Base-by-base conservation (phyloP, 2,797 vertebrate species). In the Sitta carolinensis region DNA sequence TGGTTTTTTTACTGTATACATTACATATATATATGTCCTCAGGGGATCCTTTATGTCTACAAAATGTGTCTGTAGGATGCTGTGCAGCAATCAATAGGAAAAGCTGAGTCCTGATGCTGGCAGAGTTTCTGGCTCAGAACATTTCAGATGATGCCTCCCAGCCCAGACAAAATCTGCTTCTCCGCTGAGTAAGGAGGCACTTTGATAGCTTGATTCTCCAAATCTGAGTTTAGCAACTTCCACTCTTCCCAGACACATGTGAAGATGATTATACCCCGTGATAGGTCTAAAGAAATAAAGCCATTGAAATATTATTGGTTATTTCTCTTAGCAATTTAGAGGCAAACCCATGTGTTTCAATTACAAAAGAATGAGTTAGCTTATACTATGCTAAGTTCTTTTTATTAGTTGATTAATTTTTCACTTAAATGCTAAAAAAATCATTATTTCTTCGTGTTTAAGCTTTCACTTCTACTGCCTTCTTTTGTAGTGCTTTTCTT, bases 361-460 rank as follows among this genome's bases (percentile, higher is more conserved):
- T 95, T 93, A 77, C 63, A 88, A 63, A 94, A 78, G 76, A 89
- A 62, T 32, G 51, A 82, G 38, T 34, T 75, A 66, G 72, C 89
- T 90, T 88, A 61, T 91, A 96, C 91, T 23, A 55, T 16, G 59
- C 70, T 85, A 95, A 90, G 78, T 89, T 93, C 62, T 94, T 97
- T 94, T 95, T 90, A 95, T 91, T 95, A 93, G 82, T 91, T 96
- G 94, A 94, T 95, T 96, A 95, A 91, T 96, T 96, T 95, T 94
- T 97, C 64, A 87, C 93, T 89, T 91, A 87, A 90, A 84, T 94
- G 63, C 72, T 74, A 45, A 94, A 96, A 81, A 95, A 84, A 50
- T 76, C 23, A 67, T 93, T 93, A 93, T 93, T 96, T 92, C 87
- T 87, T 92, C 63, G 51, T 76, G 70, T 82, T 92, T 86, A 91